A percentile compares a stretch with the other conserved stretches of the same genome.
phyloP scores from a whole-genome alignment of 2,113 vertebrate species.

The Pithys albifrons region DNA sequence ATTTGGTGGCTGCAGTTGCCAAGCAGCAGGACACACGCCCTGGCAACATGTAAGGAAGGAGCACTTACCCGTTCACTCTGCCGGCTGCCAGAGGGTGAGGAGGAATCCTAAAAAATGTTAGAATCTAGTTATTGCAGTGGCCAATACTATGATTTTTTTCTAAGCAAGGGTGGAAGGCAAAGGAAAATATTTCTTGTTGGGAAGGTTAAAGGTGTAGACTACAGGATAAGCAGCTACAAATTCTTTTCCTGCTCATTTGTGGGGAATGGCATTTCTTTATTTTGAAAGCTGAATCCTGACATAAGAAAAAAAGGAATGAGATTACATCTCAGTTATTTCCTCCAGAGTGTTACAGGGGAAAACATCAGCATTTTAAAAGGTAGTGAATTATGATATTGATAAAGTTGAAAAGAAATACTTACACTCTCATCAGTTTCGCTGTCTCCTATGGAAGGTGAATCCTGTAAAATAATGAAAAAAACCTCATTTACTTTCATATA shows the following conservation, averaged over 20 bases:
- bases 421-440: background rate
- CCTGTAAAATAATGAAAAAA: constrained; percentile 23
- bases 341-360: background rate
- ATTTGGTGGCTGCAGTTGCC: background rate
- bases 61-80: constrained; percentile 49
- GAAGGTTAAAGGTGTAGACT: background rate
- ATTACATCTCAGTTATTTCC: background rate
- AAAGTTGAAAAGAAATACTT: constrained; percentile 1
- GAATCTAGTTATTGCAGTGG: background rate
- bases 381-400: background rate
- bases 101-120: constrained; percentile 5
- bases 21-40: background rate
- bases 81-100: background rate
- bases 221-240: background rate
- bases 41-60: background rate
- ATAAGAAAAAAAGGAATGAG: background rate
- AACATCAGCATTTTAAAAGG: background rate
- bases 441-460: background rate
- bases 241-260: background rate
- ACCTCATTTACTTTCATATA: background rate
- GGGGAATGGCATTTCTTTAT: background rate
- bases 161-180: background rate
- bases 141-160: background rate
- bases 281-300: background rate
- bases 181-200: background rate